A percentile compares a stretch with the other conserved stretches of the same genome.
Conservation (phyloP, 2,113 vertebrate species). For the Ptyas mucosa region DNA sequence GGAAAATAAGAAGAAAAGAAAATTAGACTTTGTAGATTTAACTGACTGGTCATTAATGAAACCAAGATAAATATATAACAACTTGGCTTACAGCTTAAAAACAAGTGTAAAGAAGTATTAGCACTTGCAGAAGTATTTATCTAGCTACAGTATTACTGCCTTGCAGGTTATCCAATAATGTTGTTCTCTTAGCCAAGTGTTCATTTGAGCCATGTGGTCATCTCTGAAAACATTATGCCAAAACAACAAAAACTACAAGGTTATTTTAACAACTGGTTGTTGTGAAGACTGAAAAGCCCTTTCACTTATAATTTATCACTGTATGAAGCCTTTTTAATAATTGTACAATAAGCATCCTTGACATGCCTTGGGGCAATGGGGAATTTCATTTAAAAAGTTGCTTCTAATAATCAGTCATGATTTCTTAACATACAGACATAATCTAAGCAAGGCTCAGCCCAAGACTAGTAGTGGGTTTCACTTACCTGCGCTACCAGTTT, state of each 20-base stretch:
- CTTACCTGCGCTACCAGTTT: too few relatives aligned
- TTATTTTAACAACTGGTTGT: background rate
- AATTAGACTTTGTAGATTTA: constrained; percentile 36
- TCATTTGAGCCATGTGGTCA: background rate
- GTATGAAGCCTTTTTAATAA: background rate
- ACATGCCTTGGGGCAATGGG: background rate
- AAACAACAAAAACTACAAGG: background rate
- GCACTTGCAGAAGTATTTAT: background rate
- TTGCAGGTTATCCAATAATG: background rate
- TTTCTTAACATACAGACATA: background rate
- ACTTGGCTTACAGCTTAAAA: constrained; percentile 28
- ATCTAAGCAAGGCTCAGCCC: background rate
- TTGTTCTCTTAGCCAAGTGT: background rate
- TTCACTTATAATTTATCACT: background rate
- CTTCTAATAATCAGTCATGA: background rate
- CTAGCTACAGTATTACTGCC: background rate
- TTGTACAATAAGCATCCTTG: background rate
- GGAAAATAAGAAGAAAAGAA: constrained; percentile 19
- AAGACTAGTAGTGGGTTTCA: background rate
- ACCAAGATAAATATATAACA: constrained; percentile 14
- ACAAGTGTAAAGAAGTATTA: constrained; percentile 4
- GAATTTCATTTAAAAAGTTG: background rate
- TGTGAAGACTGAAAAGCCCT: background rate
- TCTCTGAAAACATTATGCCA: background rate
- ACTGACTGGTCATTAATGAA: constrained; percentile 43